phyloP scores from a whole-genome alignment of 2,888 invertebrate genomes.

The Tridacna gigas region DNA sequence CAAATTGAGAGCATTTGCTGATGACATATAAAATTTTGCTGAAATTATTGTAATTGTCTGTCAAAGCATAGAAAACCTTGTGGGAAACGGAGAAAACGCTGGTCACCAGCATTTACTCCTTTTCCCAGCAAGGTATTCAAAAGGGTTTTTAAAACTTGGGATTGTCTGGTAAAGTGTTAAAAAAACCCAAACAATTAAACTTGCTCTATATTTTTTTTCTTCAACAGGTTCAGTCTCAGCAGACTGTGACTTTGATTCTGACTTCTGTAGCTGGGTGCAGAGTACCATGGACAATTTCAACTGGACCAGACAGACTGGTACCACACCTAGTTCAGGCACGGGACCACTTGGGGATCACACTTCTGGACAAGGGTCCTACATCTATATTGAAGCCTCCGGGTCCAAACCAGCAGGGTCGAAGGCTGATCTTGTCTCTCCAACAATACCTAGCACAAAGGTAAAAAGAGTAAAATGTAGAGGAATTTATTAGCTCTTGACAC shows the following conservation, averaged over 20 bases:
- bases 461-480: no score
- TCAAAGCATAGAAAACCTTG: neutral
- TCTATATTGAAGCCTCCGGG: slow-evolving; percentile 92
- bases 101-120: neutral
- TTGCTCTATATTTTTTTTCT: neutral
- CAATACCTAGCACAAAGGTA: slow-evolving; percentile 66
- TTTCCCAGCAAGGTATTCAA: neutral
- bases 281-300: slow-evolving; percentile 72
- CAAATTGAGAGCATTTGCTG: no score
- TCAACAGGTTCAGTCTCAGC: neutral
- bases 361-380: slow-evolving; percentile 86
- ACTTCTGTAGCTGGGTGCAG: slow-evolving; percentile 76
- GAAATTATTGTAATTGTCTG: no score
- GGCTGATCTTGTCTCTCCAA: slow-evolving; percentile 85
- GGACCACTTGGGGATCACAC: slow-evolving; percentile 73
- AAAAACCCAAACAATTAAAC: neutral
- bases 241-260: slow-evolving; percentile 78
- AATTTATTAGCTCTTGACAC: no score
- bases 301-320: slow-evolving; percentile 73
- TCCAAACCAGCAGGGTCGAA: slow-evolving; percentile 87
- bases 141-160: neutral
- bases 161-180: neutral
- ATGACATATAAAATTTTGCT: no score
- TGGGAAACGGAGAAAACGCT: neutral
- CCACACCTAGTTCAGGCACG: slow-evolving; percentile 65